A percentile compares a stretch with the other conserved stretches of the same genome.
Conservation (phyloP, 2,797 vertebrate species). For the Mus caroli region DNA sequence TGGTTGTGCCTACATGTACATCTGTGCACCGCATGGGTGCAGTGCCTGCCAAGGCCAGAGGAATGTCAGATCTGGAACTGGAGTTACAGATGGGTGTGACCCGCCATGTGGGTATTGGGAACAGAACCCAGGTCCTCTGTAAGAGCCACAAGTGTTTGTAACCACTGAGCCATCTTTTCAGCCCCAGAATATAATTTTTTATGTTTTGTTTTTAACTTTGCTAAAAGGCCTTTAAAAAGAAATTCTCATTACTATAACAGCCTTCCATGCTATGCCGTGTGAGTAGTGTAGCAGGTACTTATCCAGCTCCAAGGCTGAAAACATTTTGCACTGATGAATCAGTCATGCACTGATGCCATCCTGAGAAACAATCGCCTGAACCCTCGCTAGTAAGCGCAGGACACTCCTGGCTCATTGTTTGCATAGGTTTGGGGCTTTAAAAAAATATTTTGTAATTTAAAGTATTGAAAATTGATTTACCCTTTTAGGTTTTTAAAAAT, state of each 20-base stretch:
- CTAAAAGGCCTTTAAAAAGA: constrained; percentile 16
- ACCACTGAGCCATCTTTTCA: background rate
- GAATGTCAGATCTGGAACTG: background rate
- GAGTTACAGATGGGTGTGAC: too few relatives aligned
- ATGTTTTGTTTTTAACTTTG: constrained; percentile 53
- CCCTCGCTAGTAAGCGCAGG: background rate
- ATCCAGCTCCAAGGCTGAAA: background rate
- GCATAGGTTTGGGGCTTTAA: background rate
- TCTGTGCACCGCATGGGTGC: background rate
- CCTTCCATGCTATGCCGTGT: background rate
- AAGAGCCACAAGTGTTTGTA: background rate
- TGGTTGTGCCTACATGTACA: background rate
- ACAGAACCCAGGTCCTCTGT: background rate
- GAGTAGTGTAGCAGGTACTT: background rate
- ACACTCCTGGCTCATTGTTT: constrained; percentile 23
- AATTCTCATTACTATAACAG: constrained; percentile 37
- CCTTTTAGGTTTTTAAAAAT: background rate
- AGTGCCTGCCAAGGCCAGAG: background rate
- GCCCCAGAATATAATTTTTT: background rate
- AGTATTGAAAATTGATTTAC: constrained; percentile 17
- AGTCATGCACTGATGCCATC: background rate
- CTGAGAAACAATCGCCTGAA: constrained; percentile 5
- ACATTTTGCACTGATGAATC: constrained; percentile 16
- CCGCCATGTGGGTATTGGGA: background rate
- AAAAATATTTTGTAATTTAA: constrained; percentile 41